These are phyloP conservation scores for Tinea pellionella DNA, from an alignment of 2,888 invertebrate species.

Conservation along the genomic window DNA sequence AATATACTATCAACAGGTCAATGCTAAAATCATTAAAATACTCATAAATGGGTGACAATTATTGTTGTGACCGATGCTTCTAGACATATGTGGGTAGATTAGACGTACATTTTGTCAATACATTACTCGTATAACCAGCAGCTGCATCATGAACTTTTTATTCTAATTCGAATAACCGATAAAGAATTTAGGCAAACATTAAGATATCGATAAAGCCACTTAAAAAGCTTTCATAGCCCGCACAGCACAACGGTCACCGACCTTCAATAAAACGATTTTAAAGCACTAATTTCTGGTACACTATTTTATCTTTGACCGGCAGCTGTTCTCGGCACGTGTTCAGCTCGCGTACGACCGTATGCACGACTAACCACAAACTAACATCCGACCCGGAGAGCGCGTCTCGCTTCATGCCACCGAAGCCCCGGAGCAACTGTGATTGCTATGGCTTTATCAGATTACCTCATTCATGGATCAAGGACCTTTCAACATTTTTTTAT, in stretches of 20 bases:
- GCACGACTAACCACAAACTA: constrained; percentile 54
- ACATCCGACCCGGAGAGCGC: constrained; percentile 22
- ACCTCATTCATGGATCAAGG: constrained; percentile 63
- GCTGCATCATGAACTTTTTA: background rate
- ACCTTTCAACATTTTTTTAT: constrained; percentile 44
- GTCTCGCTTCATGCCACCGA: constrained; percentile 18
- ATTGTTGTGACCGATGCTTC: background rate
- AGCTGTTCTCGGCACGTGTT: background rate
- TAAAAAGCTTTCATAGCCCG: background rate
- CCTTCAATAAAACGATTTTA: background rate
- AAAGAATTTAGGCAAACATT: background rate
- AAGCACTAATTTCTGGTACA: background rate
- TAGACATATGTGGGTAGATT: background rate
- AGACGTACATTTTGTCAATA: background rate
- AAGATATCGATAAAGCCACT: background rate
- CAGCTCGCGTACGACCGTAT: constrained; percentile 38
- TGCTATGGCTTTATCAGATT: constrained; percentile 50
- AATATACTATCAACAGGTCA: no score
- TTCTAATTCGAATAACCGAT: background rate
- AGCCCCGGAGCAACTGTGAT: constrained; percentile 39
- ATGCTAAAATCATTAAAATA: background rate
- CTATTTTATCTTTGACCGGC: background rate
- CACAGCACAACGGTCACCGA: constrained; percentile 4
- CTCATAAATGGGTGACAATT: background rate
- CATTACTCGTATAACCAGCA: background rate